Base-by-base conservation (phyloP, 2,888 invertebrate genomes). In the Dasypolia templi region DNA sequence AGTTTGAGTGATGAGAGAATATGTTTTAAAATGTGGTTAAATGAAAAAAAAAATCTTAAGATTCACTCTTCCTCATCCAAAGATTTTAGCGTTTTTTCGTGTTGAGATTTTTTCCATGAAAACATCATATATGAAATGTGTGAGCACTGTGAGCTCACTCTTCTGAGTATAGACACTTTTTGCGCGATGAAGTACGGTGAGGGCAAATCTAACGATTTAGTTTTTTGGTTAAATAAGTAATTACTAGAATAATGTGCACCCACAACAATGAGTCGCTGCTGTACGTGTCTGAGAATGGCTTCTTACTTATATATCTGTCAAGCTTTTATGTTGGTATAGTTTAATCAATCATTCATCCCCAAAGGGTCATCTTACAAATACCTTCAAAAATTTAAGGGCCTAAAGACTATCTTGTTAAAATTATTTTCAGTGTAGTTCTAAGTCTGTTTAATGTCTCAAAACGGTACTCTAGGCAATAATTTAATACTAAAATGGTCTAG, bases 401-500 rank as follows among this genome's bases (percentile, higher is more conserved):
- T 6, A 9, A 29, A 6, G 11, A 65, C 32, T 29, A 46, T n/a
- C 26, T 35, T 5, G 35, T 35, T n/a, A 39, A 39, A 76, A 46
- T 46, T 12, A 1, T 58, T 68, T 65, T 68, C 32, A 77, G n/a
- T 39, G 1, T 22, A 44, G 53, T 61, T 61, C 32, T 69, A 35
- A 81, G 55, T 69, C 61, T n/a, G 49, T 82, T 76, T 65, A n/a
- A 79, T 61, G 44, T 12, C 51, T 32, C 6, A 49, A 51, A 67
- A 59, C 22, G 42, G 64, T 61, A 56, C 35, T 51, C 55, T 39
- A 51, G 39, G 29, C 44, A 46, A 61, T 65, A 82, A 65, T 56
- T 44, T 53, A 32, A 55, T 22, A 44, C 26, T 82, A 32, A 77
- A 68, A 61, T 65, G 39, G 77, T 66, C 78, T 79, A 82, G 61